phyloP scores from a whole-genome alignment of 2,888 invertebrate genomes.

The Lycocerus yunnanus region DNA sequence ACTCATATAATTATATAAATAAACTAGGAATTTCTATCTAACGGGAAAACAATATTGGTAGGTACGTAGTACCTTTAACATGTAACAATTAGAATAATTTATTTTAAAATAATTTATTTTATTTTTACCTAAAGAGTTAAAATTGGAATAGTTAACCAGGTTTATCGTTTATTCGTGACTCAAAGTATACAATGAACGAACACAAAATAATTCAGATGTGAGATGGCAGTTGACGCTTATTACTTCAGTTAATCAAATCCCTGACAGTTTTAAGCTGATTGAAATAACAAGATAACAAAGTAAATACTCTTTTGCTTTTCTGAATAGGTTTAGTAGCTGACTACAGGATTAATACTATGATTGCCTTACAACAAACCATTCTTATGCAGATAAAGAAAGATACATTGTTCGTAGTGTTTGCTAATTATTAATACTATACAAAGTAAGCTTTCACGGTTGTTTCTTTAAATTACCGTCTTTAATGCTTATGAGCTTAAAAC shows the following conservation, averaged over 20 bases:
- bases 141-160: neutral
- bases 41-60: neutral
- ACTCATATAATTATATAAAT: neutral
- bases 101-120: neutral
- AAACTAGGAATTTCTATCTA: neutral
- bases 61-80: neutral
- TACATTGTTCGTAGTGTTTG: neutral
- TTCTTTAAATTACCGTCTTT: neutral
- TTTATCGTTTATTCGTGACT: neutral
- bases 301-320: conserved; percentile 10
- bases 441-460: neutral
- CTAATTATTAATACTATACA: neutral
- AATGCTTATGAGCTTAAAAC: neutral
- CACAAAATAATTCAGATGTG: conserved; percentile 10
- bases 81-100: neutral
- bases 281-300: conserved; percentile 17
- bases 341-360: neutral
- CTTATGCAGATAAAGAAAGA: neutral
- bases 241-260: conserved; percentile 17
- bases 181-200: conserved; percentile 6
- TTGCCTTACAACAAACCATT: neutral
- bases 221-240: conserved; percentile 16
- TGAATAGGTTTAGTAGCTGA: conserved; percentile 11
- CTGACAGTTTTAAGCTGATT: conserved; percentile 21
- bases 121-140: neutral